phyloP scores from a whole-genome alignment of 2,113 vertebrate species.

The Nothobranchius kuhntae region DNA sequence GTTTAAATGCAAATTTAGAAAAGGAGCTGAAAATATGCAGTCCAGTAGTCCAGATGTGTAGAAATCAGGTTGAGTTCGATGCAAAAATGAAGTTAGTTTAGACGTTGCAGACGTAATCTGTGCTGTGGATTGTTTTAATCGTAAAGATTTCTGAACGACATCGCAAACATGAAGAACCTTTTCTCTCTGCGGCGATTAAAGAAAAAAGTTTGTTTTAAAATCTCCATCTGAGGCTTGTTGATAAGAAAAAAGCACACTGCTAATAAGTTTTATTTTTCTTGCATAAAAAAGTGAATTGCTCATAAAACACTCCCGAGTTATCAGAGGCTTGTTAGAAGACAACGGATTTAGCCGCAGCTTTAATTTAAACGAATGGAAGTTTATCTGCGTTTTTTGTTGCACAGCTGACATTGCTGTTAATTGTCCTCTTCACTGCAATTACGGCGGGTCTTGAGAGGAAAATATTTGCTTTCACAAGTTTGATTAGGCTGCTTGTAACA shows the following conservation, averaged over 20 bases:
- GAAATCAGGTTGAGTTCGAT: constrained; percentile 32
- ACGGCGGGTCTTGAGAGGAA: constrained; percentile 30
- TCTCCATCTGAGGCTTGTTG: constrained; percentile 56
- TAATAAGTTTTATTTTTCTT: constrained; percentile 56
- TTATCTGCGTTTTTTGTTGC: constrained; percentile 59
- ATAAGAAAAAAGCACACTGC: constrained; percentile 44
- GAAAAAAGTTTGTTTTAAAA: constrained; percentile 60
- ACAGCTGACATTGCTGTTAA: constrained; percentile 51
- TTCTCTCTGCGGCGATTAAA: constrained; percentile 51
- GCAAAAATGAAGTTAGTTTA: constrained; percentile 61
- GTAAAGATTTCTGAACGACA: too few species aligned
- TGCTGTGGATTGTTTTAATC: too few species aligned
- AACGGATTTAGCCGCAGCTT: constrained; percentile 51
- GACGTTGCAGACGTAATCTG: constrained; percentile 11
- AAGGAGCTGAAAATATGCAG: not conserved
- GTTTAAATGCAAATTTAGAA: not conserved
- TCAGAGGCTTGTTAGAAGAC: constrained; percentile 59
- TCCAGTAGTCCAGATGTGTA: constrained; percentile 8
- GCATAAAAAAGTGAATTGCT: constrained; percentile 55
- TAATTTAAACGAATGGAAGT: constrained; percentile 56
- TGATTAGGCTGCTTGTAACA: constrained; percentile 13
- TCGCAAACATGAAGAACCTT: not conserved
- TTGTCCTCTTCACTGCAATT: constrained; percentile 47
- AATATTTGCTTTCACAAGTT: constrained; percentile 23
- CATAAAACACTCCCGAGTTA: constrained; percentile 60